Conservation (phyloP, 2,888 invertebrate species). For the Pseudococcus viburni region DNA sequence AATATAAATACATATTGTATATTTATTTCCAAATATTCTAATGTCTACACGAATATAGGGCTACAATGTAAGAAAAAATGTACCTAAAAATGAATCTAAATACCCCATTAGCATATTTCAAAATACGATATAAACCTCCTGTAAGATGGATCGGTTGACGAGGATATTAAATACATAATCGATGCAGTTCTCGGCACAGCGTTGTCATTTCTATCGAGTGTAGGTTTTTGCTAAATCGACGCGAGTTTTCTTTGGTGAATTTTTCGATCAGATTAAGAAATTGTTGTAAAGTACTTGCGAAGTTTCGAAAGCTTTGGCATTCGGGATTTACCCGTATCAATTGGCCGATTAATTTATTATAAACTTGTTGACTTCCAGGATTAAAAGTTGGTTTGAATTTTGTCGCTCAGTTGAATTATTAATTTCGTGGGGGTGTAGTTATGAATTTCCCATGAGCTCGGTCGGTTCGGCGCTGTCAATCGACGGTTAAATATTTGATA, state of each 20-base stretch:
- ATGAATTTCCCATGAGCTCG: not conserved
- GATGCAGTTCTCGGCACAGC: not conserved
- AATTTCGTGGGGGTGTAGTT: not conserved
- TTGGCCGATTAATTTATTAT: not conserved
- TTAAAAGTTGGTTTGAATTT: constrained; percentile 12
- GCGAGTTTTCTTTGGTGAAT: not conserved
- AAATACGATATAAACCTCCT: not conserved
- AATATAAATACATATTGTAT: not conserved
- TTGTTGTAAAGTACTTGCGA: not conserved
- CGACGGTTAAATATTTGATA: not conserved
- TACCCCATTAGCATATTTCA: not conserved
- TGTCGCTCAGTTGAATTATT: not conserved
- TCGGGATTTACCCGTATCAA: constrained; percentile 6
- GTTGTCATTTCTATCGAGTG: not conserved
- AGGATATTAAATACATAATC: not conserved
- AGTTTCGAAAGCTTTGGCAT: not conserved
- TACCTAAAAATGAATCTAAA: not conserved
- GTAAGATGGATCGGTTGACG: not conserved
- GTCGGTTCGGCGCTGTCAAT: not conserved
- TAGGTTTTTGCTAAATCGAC: not conserved
- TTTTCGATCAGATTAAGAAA: constrained; percentile 19
- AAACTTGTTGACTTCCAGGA: constrained; percentile 7
- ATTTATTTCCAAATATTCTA: not conserved
- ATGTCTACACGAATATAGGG: not conserved
- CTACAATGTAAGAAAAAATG: not conserved